These are phyloP conservation scores for Calephelis perditalis DNA, from an alignment of 2,888 invertebrate genomes.

Conservation along the genomic window DNA sequence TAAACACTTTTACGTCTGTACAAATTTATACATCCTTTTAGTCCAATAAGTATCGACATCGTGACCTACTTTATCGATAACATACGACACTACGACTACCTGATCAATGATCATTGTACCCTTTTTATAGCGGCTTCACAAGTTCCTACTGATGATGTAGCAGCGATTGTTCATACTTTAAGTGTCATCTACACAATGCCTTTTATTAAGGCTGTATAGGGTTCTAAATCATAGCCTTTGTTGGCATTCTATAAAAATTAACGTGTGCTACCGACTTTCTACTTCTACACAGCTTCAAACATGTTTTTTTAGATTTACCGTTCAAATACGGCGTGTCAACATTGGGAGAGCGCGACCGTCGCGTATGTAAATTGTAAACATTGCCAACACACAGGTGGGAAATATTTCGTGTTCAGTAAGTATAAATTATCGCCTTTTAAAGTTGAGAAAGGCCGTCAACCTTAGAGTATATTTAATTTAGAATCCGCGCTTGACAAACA, in stretches of 20 bases:
- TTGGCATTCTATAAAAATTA: conserved; percentile 3
- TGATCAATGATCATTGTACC: background rate
- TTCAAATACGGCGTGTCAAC: conserved; percentile 41
- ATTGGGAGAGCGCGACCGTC: conserved; percentile 46
- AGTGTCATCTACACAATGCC: conserved; percentile 13
- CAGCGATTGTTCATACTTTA: conserved; percentile 9
- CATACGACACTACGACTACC: background rate
- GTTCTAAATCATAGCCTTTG: conserved; percentile 51
- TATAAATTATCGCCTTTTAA: conserved; percentile 33
- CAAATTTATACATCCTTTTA: background rate
- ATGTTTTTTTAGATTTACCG: conserved; percentile 35
- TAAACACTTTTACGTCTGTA: no score
- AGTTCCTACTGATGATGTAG: conserved; percentile 1
- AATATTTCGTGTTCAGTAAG: conserved; percentile 42
- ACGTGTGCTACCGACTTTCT: conserved; percentile 35
- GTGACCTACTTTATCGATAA: background rate
- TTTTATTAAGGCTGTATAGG: conserved; percentile 32
- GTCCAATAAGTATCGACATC: background rate
- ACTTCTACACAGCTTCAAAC: conserved; percentile 47
- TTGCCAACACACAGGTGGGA: conserved; percentile 47
- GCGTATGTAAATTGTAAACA: conserved; percentile 43
- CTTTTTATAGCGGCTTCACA: conserved; percentile 10
- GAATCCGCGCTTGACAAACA: background rate
- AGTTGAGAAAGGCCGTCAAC: conserved; percentile 28
- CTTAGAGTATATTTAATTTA: background rate